Evolutionary conservation across 2,797 vertebrate species (phyloP), one percentile per base, ranked within the genome.

Genomic region (Brachymystax lenok): DNA sequence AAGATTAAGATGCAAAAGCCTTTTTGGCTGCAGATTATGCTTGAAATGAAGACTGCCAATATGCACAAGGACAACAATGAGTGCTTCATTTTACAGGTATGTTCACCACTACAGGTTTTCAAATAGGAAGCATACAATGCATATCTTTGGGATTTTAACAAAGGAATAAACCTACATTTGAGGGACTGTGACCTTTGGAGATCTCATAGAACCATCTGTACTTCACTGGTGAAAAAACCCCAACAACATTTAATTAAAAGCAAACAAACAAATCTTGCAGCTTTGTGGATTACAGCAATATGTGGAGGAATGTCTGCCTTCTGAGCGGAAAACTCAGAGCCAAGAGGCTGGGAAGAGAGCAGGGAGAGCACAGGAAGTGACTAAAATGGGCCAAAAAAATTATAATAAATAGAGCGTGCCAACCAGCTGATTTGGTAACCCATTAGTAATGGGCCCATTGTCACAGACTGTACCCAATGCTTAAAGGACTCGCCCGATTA

Each of bases 141-240:
- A 67, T 14, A 50, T 90, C 89, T 92, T 92, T 91, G 91, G 89
- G 88, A 85, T 83, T 73, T 69, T 74, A 12, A 46, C 12, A 10
- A 46, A 77, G 73, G 54, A 28, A 80, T 30, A 19, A 40, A 72
- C n/a, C 10, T 51, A 78, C 10, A 46, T 46, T 46, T 73, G 69
- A 24, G 28, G 77, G 76, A 51, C 10, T 46, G 40, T 12, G 40
- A 46, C 10, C 13, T 63, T 21, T 51, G 77, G 76, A 74, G 85
- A 83, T 81, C 56, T 61, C 2, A 76, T 35, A 8, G 85, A 74
- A 86, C 77, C 50, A 46, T 12, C 24, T 80, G 69, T 77, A 77
- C 77, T 70, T 78, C n/a, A 77, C 61, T 75, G 68, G 77, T 78
- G 33, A 74, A 76, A 64, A 27, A 27, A 74, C 71, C 64, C 64